Conservation (phyloP, 2,113 vertebrate species). For the Terrapene triunguis region DNA sequence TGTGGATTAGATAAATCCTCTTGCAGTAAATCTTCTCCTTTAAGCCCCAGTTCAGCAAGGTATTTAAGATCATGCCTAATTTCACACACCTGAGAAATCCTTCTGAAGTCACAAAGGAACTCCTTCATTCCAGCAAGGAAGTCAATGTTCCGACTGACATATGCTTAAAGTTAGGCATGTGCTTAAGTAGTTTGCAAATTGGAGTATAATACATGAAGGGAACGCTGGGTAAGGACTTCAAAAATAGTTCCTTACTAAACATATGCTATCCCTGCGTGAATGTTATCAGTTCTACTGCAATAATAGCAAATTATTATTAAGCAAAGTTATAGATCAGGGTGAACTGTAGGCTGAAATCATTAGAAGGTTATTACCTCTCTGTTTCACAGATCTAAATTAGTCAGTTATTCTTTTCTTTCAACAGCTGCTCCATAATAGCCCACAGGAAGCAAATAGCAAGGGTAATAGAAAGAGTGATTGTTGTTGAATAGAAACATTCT, state of each 20-base stretch:
- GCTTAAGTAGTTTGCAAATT: not conserved
- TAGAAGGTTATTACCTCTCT: not conserved
- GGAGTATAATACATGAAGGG: not conserved
- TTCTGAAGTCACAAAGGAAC: not conserved
- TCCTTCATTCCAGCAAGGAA: not conserved
- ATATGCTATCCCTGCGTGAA: not conserved
- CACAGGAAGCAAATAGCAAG: not conserved
- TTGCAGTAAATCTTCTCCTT: not conserved
- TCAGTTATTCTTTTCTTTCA: not conserved
- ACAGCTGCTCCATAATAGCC: not conserved
- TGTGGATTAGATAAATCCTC: not conserved
- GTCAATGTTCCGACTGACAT: not conserved
- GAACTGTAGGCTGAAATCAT: slow-evolving; percentile 3
- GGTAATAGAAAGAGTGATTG: not conserved
- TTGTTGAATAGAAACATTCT: not conserved
- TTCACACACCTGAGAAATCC: not conserved
- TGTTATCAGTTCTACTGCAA: not conserved
- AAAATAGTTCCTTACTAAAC: not conserved
- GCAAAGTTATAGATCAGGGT: not conserved
- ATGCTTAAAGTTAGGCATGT: not conserved
- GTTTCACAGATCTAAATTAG: not conserved
- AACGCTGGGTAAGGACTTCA: not conserved
- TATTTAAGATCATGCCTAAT: not conserved
- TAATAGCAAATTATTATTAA: not conserved
- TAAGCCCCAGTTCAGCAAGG: not conserved